Conservation (phyloP, 2,113 vertebrate genomes). For the Tauraco erythrolophus region DNA sequence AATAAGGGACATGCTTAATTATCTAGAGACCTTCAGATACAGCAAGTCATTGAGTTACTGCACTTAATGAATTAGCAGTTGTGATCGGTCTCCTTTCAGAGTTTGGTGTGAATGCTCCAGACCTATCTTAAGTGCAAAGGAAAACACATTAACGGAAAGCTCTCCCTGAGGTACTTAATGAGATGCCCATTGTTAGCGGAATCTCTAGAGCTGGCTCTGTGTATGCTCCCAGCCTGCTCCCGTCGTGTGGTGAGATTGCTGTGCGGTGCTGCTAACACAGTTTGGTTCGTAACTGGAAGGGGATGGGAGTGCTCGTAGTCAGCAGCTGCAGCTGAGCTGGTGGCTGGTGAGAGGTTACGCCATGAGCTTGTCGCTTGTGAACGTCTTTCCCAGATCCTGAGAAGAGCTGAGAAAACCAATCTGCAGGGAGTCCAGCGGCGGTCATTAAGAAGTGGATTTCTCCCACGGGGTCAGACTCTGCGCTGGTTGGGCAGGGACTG, state of each 20-base stretch:
- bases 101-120: background rate
- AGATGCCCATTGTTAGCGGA: background rate
- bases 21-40: background rate
- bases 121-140: background rate
- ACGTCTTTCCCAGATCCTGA: background rate
- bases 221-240: background rate
- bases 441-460: background rate
- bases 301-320: background rate
- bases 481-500: background rate
- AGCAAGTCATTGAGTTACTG: background rate
- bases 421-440: background rate
- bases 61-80: background rate
- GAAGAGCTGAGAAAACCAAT: background rate
- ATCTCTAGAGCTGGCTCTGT: background rate
- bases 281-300: background rate
- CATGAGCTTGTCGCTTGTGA: background rate
- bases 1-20: background rate
- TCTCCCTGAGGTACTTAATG: background rate
- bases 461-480: accelerated
- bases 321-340: background rate
- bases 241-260: accelerated
- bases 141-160: background rate
- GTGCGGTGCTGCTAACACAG: background rate
- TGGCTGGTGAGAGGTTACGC: background rate
- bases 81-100: background rate